A percentile compares a stretch with the other conserved stretches of the same genome.
These are phyloP conservation scores for Vanessa atalanta DNA, from an alignment of 1,140 invertebrate species.

Conservation along the genomic window DNA sequence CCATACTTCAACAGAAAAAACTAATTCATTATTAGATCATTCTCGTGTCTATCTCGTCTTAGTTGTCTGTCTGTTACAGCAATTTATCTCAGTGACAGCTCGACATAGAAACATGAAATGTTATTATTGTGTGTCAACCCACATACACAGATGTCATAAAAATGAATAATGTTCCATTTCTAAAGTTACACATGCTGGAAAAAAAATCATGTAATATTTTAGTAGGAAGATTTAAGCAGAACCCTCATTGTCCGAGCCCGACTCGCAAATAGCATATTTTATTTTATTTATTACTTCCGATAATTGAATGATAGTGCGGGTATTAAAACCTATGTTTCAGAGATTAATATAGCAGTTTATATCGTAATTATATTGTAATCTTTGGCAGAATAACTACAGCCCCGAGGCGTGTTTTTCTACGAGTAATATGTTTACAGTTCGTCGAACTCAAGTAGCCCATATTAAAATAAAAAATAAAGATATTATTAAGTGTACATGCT, in stretches of 20 bases:
- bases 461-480: too few relatives aligned
- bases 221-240: background rate
- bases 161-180: too few relatives aligned
- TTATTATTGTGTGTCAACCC: too few relatives aligned
- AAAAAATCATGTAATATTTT: too few relatives aligned
- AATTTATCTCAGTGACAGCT: too few relatives aligned
- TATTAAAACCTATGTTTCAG: conserved; percentile 11
- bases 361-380: conserved; percentile 26
- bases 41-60: too few relatives aligned
- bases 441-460: too few relatives aligned
- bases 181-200: too few relatives aligned
- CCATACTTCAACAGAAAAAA: background rate
- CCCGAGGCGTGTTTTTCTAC: conserved; percentile 6
- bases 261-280: background rate
- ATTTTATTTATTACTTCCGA: conserved; percentile 13
- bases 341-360: conserved; percentile 27
- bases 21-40: too few relatives aligned
- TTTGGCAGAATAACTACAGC: conserved; percentile 1
- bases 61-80: too few relatives aligned
- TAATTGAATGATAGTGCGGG: conserved; percentile 26
- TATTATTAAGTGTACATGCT: background rate
- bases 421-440: background rate
- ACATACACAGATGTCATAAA: too few relatives aligned
- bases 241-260: background rate
- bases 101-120: too few relatives aligned